Evolutionary conservation across 1,140 invertebrate genomes (phyloP), one percentile per base, ranked within the genome.

Genomic region (Micrasema longulum): DNA sequence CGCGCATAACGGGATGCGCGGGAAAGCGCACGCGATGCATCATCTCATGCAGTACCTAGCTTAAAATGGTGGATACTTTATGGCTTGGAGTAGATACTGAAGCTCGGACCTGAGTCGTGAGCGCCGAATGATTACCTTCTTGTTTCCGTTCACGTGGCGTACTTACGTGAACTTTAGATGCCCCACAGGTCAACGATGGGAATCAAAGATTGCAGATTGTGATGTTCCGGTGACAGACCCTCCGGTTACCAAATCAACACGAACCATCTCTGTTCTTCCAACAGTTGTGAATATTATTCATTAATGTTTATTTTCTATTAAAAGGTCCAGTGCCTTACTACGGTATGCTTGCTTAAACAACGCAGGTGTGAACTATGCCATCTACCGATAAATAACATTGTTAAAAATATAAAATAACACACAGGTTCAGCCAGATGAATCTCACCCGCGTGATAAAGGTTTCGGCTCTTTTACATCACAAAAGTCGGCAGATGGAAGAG

Each of bases 121-220:
- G 47, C 26, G 22, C 63, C 48, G 50, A 60, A 70, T 68, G 67
- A 71, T 71, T 63, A 60, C 62, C n/a, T 31, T 31, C 26, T 31
- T 31, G 26, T 62, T 52, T 68, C 68, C 72, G 48, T 63, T 68
- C 45, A 63, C 72, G 68, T 66, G 72, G 70, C 45, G 53, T 47
- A 22, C 45, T 20, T 22, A n/a, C 67, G 26, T 74, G 72, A 74
- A 65, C 72, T 74, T 45, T 74, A 43, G 43, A 68, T 57, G 52
- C 23, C 16, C 62, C 67, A 36, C 62, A 71, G 53, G 69, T 74
- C 68, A 70, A n/a, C 23, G 47, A 43, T 22, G 36, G 36, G 16
- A 16, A 41, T 35, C 12, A 31, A 16, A 43, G 36, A 60, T 60
- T 22, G 55, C 35, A 41, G 36, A 60, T 52, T 18, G 48, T 31